Evolutionary conservation across 2,888 invertebrate species (phyloP).

Genomic region (Hydropsyche betteni): DNA sequence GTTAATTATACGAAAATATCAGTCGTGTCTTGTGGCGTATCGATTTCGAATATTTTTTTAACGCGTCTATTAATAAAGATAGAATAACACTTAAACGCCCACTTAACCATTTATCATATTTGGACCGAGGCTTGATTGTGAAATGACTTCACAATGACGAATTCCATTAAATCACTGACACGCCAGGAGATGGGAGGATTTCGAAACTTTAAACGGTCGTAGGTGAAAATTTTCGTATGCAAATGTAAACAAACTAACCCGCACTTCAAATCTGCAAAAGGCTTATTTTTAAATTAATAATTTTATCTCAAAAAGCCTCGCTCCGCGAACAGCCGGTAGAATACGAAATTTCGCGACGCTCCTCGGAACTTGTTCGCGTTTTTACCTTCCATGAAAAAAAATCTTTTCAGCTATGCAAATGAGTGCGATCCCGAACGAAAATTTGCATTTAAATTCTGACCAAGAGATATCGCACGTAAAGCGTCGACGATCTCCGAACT

Average conservation of each 20-base stretch:
- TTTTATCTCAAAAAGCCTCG: too few species aligned
- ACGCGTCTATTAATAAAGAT: background rate
- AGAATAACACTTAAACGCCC: conserved; percentile 13
- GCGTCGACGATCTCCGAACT: background rate
- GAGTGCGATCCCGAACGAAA: background rate
- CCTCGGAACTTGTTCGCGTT: background rate
- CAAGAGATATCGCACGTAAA: background rate
- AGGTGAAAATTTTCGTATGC: conserved; percentile 3
- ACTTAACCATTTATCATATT: conserved; percentile 20
- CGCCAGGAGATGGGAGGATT: background rate
- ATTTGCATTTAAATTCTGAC: too few species aligned
- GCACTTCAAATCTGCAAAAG: background rate
- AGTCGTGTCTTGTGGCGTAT: background rate
- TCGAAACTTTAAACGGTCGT: conserved; percentile 14
- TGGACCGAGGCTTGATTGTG: background rate
- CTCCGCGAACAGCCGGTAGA: background rate
- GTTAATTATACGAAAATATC: too few species aligned
- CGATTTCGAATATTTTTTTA: background rate
- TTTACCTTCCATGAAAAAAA: background rate
- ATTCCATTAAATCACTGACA: conserved; percentile 3
- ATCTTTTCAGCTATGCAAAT: conserved; percentile 10
- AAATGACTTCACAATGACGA: conserved; percentile 22
- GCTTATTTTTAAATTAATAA: too few species aligned
- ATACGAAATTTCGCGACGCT: conserved; percentile 1
- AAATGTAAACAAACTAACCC: background rate